Conservation (phyloP, 2,888 invertebrate genomes). For the Calameuta pallipes region DNA sequence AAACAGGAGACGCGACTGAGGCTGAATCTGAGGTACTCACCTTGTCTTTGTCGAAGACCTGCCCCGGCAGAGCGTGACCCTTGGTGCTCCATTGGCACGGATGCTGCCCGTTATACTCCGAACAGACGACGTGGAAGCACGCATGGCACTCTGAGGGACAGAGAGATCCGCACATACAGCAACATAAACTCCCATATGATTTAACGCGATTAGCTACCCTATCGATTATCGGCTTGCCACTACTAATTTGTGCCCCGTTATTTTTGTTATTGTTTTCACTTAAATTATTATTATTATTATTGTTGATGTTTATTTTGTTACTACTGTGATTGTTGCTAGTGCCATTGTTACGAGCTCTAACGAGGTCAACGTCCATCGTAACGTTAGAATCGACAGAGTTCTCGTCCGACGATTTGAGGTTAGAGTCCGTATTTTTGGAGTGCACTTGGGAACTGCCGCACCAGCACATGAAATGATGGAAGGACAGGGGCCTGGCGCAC, state of each 20-base stretch:
- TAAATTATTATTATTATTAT: conserved; percentile 10
- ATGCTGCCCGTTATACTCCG: conserved; percentile 58
- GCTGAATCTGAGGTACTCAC: conserved; percentile 39
- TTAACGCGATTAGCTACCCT: neutral
- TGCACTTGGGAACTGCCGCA: conserved; percentile 35
- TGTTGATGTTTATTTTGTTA: conserved; percentile 6
- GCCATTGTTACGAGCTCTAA: conserved; percentile 13
- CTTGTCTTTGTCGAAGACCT: conserved; percentile 61
- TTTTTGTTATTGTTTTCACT: conserved; percentile 17
- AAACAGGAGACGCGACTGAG: neutral
- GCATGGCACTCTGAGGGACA: conserved; percentile 75
- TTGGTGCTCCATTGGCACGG: conserved; percentile 63
- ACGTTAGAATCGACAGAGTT: too few relatives aligned
- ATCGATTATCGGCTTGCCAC: conserved; percentile 10
- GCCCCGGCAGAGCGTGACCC: conserved; percentile 57
- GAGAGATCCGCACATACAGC: conserved; percentile 73
- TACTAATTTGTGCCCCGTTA: conserved; percentile 23
- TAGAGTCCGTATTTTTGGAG: neutral
- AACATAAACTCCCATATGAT: conserved; percentile 60
- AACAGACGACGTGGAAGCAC: conserved; percentile 74
- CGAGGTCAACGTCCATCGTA: conserved; percentile 7
- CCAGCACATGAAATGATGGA: conserved; percentile 62
- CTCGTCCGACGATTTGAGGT: neutral
- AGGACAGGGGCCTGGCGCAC: conserved; percentile 60
- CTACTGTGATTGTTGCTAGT: conserved; percentile 7